phyloP scores from a whole-genome alignment of 2,888 invertebrate genomes.

The Meta bourneti region DNA sequence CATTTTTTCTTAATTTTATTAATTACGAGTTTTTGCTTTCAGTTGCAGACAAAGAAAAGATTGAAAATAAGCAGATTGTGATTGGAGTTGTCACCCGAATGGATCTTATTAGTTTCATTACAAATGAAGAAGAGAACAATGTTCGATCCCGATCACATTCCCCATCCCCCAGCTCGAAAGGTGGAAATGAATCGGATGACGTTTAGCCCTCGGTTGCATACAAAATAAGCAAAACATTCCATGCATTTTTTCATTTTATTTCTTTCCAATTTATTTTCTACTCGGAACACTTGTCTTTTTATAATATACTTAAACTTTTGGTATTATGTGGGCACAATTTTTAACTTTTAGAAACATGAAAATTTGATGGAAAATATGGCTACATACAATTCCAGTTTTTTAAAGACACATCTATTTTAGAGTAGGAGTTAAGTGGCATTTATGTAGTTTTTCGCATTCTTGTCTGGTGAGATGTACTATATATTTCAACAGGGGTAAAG shows the following conservation, averaged over 20 bases:
- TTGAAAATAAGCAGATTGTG: conserved; percentile 83
- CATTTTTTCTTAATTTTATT: not conserved
- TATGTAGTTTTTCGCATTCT: no score
- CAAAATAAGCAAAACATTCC: not conserved
- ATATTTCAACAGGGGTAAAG: no score
- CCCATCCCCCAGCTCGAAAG: conserved; percentile 33
- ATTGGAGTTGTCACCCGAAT: conserved; percentile 82
- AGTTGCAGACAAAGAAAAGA: conserved; percentile 79
- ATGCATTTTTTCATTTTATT: not conserved
- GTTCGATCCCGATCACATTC: conserved; percentile 23
- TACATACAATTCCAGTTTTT: not conserved
- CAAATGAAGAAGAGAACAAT: conserved; percentile 75
- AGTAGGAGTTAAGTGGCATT: no score
- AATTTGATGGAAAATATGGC: not conserved
- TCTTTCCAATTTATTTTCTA: no score
- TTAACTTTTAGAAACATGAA: no score
- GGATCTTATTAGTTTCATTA: conserved; percentile 81
- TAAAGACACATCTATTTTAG: not conserved
- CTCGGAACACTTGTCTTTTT: no score
- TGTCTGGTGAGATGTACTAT: no score
- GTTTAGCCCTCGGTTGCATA: not conserved
- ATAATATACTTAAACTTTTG: no score
- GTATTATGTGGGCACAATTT: no score
- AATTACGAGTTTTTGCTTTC: conserved; percentile 51
- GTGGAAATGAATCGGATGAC: not conserved